These are phyloP conservation scores for Pristiophorus japonicus DNA, from an alignment of 2,113 vertebrate species.

Conservation along the genomic window DNA sequence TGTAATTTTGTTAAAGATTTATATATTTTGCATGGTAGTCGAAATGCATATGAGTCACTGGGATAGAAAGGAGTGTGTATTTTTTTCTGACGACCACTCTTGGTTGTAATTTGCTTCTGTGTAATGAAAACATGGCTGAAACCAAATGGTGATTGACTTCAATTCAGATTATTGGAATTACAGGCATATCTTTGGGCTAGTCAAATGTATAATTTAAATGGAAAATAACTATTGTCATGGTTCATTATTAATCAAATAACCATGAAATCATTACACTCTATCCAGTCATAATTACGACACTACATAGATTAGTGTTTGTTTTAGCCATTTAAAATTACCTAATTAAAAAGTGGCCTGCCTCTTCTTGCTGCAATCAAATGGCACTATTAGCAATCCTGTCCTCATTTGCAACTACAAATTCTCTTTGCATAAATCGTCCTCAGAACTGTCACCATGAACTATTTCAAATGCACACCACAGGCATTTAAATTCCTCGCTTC, in stretches of 20 bases:
- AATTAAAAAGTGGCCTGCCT: neutral
- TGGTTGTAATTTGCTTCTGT: neutral
- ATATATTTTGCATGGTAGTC: neutral
- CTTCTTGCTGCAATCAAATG: slow-evolving; percentile 19
- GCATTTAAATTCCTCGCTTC: slow-evolving; percentile 11
- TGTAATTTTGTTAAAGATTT: neutral
- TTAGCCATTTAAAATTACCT: slow-evolving; percentile 14
- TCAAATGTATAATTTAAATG: slow-evolving; percentile 21
- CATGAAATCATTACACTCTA: neutral
- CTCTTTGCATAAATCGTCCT: slow-evolving; percentile 28
- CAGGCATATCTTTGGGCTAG: neutral
- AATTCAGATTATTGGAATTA: neutral
- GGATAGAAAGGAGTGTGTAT: neutral
- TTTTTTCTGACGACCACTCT: neutral
- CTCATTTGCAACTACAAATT: slow-evolving; percentile 23
- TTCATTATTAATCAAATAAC: slow-evolving; percentile 34
- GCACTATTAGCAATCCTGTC: neutral
- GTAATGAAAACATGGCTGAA: too few relatives aligned
- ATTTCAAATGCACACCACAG: slow-evolving; percentile 33
- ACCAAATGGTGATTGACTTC: neutral
- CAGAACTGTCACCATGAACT: slow-evolving; percentile 20
- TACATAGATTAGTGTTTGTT: slow-evolving; percentile 28
- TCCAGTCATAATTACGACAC: neutral
- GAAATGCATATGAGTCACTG: neutral
- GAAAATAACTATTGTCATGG: slow-evolving; percentile 19